Base-by-base conservation (phyloP, 2,888 invertebrate genomes). In the Hesperia comma region DNA sequence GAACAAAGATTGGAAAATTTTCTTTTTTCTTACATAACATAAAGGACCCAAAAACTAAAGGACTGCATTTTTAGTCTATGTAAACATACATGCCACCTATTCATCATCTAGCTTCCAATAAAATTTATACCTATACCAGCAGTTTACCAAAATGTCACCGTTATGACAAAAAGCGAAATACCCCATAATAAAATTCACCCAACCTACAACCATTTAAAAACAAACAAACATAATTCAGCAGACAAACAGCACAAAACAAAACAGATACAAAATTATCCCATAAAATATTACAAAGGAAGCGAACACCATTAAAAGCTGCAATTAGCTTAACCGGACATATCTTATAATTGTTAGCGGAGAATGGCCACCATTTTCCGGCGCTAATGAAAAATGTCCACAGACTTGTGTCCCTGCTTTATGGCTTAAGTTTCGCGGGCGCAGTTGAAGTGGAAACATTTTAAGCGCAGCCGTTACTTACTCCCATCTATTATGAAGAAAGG, bases 321-420 rank as follows among this genome's bases (percentile, higher is more conserved):
- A 84, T 86, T 86, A 86, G 77, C 76, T 67, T 69, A 79, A 79
- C 81, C 82, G 85, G 86, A 84, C 81, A 79, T 77, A 77, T 80
- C 79, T 79, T 84, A 83, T 86, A 88, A 90, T 87, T 90, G 89
- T 89, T 88, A 88, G 86, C 87, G 78, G 81, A 78, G 79, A 81
- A 83, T 78, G 76, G 74, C 73, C 74, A 75, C 76, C 79, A 79
- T 66, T 81, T 80, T 77, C 76, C 67, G 21, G 49, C 43, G 49
- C 78, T 86, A 87, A 90, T 91, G 91, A 91, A 91, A 91, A 90
- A 90, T 90, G 88, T 84, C 81, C 80, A 72, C 74, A 77, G 86
- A 85, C 85, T 86, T 87, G 88, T 88, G 86, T 82, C 75, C 75
- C 83, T 78, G 68, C 83, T 86, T 90, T 90, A 90, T 86, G 83